phyloP scores from a whole-genome alignment of 1,140 invertebrate genomes.

The Formica exsecta region DNA sequence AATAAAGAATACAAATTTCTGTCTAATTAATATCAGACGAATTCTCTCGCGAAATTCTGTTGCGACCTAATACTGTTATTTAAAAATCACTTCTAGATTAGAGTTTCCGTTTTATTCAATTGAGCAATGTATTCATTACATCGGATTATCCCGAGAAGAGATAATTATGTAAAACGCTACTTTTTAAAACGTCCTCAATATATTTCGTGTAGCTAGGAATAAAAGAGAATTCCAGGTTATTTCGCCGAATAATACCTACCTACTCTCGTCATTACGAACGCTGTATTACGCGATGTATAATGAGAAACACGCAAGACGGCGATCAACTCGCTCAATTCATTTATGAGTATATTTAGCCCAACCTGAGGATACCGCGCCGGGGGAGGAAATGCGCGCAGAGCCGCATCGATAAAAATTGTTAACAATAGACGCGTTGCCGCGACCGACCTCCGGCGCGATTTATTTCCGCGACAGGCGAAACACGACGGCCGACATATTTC shows the following conservation, averaged over 20 bases:
- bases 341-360: slow-evolving; percentile 21
- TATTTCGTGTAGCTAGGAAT: background rate
- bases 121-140: background rate
- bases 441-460: background rate
- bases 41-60: background rate
- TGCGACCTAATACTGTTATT: background rate
- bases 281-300: slow-evolving; percentile 15
- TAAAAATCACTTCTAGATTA: background rate
- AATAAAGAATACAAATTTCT: background rate
- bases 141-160: background rate
- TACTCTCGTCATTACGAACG: background rate
- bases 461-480: slow-evolving; percentile 16
- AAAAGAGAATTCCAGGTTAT: slow-evolving; percentile 8
- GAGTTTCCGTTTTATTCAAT: slow-evolving; percentile 18
- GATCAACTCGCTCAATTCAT: slow-evolving; percentile 35
- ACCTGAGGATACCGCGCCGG: background rate
- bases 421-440: slow-evolving; percentile 10
- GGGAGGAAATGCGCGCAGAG: background rate
- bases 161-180: background rate
- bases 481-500: slow-evolving; percentile 32
- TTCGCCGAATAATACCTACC: slow-evolving; percentile 24
- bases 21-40: background rate
- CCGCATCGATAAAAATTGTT: slow-evolving; percentile 12
- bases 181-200: slow-evolving; percentile 11
- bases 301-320: slow-evolving; percentile 45